These are phyloP conservation scores for Drosophila tanythrix DNA, from an alignment of 2,888 invertebrate genomes.

Conservation along the genomic window DNA sequence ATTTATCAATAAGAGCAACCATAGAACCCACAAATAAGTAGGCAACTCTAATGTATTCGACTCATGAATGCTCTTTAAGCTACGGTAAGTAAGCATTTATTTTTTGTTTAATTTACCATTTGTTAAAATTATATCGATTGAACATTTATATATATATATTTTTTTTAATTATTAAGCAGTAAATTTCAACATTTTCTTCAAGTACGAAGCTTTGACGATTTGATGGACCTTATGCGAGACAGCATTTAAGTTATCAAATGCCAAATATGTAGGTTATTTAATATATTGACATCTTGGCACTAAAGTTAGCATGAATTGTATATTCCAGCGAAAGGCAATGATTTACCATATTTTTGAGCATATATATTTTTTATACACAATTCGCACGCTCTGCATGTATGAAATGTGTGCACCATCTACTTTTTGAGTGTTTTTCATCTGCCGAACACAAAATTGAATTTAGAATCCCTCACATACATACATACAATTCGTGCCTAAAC, in stretches of 20 bases:
- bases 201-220: neutral
- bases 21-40: constrained; percentile 10
- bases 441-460: constrained; percentile 50
- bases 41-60: neutral
- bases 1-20: constrained; percentile 1
- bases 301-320: neutral
- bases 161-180: neutral
- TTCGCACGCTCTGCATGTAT: constrained; percentile 23
- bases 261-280: neutral
- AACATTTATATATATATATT: neutral
- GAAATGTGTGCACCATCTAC: constrained; percentile 17
- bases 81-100: neutral
- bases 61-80: neutral
- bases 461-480: constrained; percentile 42
- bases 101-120: neutral
- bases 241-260: neutral
- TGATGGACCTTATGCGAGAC: neutral
- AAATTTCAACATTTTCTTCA: neutral
- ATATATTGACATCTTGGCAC: neutral
- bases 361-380: neutral
- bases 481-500: constrained; percentile 47
- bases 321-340: neutral
- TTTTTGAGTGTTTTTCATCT: constrained; percentile 32
- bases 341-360: neutral
- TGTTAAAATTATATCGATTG: neutral